These are phyloP conservation scores for Redunca redunca DNA, from an alignment of 2,113 vertebrate genomes.

Conservation along the genomic window DNA sequence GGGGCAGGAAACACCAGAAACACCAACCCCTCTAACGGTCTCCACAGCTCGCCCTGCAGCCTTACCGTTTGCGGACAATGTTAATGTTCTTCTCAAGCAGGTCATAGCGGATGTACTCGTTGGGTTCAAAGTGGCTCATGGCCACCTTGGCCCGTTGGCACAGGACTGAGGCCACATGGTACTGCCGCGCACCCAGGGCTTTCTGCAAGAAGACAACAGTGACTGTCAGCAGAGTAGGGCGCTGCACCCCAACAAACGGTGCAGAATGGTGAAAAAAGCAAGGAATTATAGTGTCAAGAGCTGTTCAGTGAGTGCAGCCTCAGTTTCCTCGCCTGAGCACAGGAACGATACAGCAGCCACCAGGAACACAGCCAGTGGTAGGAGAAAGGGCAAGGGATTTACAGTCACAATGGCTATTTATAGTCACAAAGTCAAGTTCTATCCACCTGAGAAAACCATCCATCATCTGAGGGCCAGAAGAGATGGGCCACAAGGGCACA, in stretches of 20 bases:
- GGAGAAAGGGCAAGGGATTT: not conserved
- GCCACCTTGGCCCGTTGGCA: constrained; percentile 92
- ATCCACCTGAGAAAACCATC: not conserved
- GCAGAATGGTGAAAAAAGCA: not conserved
- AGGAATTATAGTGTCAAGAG: not conserved
- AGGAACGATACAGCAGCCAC: not conserved
- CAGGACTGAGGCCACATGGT: constrained; percentile 90
- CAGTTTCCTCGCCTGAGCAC: not conserved
- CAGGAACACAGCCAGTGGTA: not conserved
- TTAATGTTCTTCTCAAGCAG: constrained; percentile 90
- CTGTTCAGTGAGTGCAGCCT: not conserved
- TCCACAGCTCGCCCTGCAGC: not conserved
- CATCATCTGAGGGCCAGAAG: not conserved
- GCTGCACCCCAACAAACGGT: not conserved
- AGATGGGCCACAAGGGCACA: not conserved
- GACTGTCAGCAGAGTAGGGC: not conserved
- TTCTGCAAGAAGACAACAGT: constrained; percentile 79
- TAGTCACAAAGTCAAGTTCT: not conserved
- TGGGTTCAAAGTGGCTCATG: constrained; percentile 96
- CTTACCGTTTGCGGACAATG: constrained; percentile 93
- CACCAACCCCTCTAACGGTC: fast-evolving
- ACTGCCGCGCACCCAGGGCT: constrained; percentile 86
- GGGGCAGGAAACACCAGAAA: not conserved
- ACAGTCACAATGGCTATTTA: not conserved
- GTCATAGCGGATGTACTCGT: constrained; percentile 88